Percentiles rank a stretch among this genome's conserved stretches.
phyloP scores from a whole-genome alignment of 2,113 vertebrate genomes.

The Poeciliopsis retropinna region DNA sequence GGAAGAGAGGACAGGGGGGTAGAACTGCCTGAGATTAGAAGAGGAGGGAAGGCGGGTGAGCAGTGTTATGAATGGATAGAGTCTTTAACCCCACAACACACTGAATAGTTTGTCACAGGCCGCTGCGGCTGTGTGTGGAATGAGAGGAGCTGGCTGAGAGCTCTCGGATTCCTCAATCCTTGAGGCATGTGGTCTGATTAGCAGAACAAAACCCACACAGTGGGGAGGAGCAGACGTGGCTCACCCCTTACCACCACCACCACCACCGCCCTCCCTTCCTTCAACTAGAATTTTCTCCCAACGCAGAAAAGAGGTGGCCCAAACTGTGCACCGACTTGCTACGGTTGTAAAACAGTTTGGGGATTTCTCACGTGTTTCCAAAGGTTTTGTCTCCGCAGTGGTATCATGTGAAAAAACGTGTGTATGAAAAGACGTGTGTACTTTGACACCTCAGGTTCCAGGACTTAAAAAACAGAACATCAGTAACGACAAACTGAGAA shows the following conservation, averaged over 20 bases:
- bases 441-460: not conserved
- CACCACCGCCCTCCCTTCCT: slow-evolving; percentile 8
- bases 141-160: slow-evolving; percentile 73
- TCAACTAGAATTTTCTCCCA: slow-evolving; percentile 70
- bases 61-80: slow-evolving; percentile 79
- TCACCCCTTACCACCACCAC: slow-evolving; percentile 11
- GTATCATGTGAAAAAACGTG: slow-evolving; percentile 16
- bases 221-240: slow-evolving; percentile 75
- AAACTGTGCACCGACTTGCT: slow-evolving; percentile 57
- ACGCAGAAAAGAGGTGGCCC: slow-evolving; percentile 56
- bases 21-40: slow-evolving; percentile 66
- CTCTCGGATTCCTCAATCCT: slow-evolving; percentile 77
- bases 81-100: slow-evolving; percentile 77
- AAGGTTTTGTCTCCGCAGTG: slow-evolving; percentile 27
- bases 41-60: slow-evolving; percentile 37
- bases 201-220: slow-evolving; percentile 80
- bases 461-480: not conserved
- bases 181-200: slow-evolving; percentile 82
- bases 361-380: slow-evolving; percentile 44
- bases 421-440: slow-evolving; percentile 5
- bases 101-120: slow-evolving; percentile 79
- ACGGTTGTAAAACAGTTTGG: slow-evolving; percentile 50
- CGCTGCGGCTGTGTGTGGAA: slow-evolving; percentile 74
- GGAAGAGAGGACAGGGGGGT: slow-evolving; percentile 32
- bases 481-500: slow-evolving; percentile 10